A percentile compares a stretch with the other conserved stretches of the same genome.
Conservation (phyloP, 2,113 vertebrate genomes). For the Takifugu bimaculatus region DNA sequence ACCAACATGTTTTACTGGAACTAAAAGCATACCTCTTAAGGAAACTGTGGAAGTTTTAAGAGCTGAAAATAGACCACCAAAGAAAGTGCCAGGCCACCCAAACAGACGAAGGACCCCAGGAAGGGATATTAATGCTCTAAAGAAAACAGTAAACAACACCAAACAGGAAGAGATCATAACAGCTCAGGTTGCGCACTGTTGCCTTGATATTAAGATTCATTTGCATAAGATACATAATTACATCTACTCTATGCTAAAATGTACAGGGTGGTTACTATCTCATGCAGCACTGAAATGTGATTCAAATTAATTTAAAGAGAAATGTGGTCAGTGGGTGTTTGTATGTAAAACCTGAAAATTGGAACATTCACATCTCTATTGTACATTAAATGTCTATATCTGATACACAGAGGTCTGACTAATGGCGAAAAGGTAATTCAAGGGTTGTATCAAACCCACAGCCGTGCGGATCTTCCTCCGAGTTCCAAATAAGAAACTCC, state of each 20-base stretch:
- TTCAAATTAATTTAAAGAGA: not conserved
- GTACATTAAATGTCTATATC: not conserved
- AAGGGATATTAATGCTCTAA: conserved; percentile 27
- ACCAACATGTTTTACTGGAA: conserved; percentile 30
- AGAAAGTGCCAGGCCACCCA: conserved; percentile 60
- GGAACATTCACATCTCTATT: no score
- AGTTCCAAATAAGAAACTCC: conserved; percentile 47
- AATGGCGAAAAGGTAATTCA: conserved; percentile 18
- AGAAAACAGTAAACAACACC: conserved; percentile 25
- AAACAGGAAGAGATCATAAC: conserved; percentile 27
- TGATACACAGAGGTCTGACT: conserved; percentile 18
- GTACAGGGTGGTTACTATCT: not conserved
- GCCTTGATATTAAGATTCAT: not conserved
- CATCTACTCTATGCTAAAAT: not conserved
- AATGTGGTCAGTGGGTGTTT: conserved; percentile 7
- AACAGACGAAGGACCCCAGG: conserved; percentile 45
- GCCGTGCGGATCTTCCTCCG: conserved; percentile 26
- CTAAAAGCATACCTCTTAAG: conserved; percentile 8
- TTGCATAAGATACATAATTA: not conserved
- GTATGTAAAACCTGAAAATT: no score
- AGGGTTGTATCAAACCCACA: conserved; percentile 38
- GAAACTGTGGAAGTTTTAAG: conserved; percentile 20
- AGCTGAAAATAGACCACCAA: conserved; percentile 44
- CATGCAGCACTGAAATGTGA: conserved; percentile 9
- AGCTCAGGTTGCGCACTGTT: not conserved